Evolutionary conservation across 2,888 invertebrate genomes (phyloP), one percentile per base, ranked within the genome.

Genomic region (Caenorhabditis panamensis): DNA sequence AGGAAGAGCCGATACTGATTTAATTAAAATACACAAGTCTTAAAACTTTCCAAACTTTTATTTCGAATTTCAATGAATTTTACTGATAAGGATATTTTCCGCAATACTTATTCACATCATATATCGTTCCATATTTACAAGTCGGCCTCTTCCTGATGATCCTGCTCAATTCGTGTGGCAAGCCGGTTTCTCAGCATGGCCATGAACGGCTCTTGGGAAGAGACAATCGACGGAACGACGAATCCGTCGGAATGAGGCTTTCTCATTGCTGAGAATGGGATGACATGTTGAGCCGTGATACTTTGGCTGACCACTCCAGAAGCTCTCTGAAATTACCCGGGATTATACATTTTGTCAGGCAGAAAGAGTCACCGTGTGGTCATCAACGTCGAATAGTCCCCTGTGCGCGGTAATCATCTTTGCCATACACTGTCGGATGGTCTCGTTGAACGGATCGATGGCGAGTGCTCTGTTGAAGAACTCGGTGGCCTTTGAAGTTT

Each of bases 391-490:
- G 61, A 31, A 79, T 13, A 54, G 9, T 1, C 3, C 11, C 22
- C 53, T 75, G 20, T 59, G 53, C 6, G 73, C 11, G 3, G 47
- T 22, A 22, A 80, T 76, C 66, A 76, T 71, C 13, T 61, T 71
- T 9, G 80, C 63, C 69, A 80, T 64, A 47, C 76, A 80, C 56
- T 80, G 80, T 18, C 80, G 69, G n/a, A 80, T 71, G 1, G 71
- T 75, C 62, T 77, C 75, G 66, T 85, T 83, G 68, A 81, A 85
- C 9, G 85, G 86, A 44, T 83, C 80, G 51, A 86, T 81, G 0
- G 85, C 79, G 11, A 87, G 79, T 8, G 87, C 86, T 69, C 82
- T 54, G 24, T 86, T 85, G 62, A 84, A 79, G 47, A 69, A 82
- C 22, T 83, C 73, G 2, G 72, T 75, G 1, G 85, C 83, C 26